Conservation (phyloP, 1,140 invertebrate species). For the Leucophenga varia region DNA sequence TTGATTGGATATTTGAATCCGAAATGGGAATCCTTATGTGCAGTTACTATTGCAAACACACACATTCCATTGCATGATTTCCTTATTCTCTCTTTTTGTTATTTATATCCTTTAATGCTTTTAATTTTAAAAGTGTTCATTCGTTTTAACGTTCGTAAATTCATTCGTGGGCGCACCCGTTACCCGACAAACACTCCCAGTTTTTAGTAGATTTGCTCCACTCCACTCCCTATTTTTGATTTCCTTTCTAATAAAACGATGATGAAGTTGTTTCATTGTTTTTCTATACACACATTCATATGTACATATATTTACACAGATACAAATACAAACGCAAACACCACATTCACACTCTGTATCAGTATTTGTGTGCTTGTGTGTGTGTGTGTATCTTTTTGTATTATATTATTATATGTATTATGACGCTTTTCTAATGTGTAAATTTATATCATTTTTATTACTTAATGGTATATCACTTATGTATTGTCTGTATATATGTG, state of each 20-base stretch:
- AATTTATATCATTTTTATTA: too few species aligned
- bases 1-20: slow-evolving; percentile 52
- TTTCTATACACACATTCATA: neutral
- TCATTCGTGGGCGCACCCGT: too few species aligned
- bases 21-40: slow-evolving; percentile 8
- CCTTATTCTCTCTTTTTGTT: too few species aligned
- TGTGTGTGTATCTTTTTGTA: slow-evolving; percentile 15
- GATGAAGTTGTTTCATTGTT: slow-evolving; percentile 50
- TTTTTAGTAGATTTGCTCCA: slow-evolving; percentile 19
- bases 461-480: neutral
- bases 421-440: too few species aligned
- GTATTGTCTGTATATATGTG: neutral
- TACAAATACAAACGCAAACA: too few species aligned
- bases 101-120: too few species aligned
- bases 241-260: slow-evolving; percentile 39
- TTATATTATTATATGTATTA: too few species aligned
- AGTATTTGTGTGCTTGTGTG: neutral
- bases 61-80: slow-evolving; percentile 2
- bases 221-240: slow-evolving; percentile 35
- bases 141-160: too few species aligned
- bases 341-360: neutral
- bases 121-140: too few species aligned
- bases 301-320: slow-evolving; percentile 1
- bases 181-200: too few species aligned
- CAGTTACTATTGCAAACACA: slow-evolving; percentile 26